These are phyloP conservation scores for Dorcus parallelipipedus DNA, from an alignment of 2,888 invertebrate species.

Conservation along the genomic window DNA sequence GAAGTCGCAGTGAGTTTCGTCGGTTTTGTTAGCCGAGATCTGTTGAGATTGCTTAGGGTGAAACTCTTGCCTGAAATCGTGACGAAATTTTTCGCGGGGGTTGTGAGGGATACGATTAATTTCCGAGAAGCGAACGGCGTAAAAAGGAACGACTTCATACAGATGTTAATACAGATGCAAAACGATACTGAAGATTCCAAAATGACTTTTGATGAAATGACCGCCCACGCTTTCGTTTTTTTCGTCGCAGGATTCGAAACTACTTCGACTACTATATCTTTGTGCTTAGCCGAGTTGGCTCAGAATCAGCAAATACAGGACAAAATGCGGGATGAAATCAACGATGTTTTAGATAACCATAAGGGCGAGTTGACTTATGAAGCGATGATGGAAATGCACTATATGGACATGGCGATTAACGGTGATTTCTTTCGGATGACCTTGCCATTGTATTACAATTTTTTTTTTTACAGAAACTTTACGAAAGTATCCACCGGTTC, in stretches of 20 bases:
- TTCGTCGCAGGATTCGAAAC: conserved; percentile 62
- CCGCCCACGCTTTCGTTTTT: conserved; percentile 57
- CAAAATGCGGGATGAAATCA: conserved; percentile 46
- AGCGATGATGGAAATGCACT: conserved; percentile 32
- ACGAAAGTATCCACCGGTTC: too few relatives aligned
- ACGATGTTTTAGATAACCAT: conserved; percentile 33
- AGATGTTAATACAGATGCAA: conserved; percentile 52
- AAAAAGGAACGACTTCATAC: conserved; percentile 54
- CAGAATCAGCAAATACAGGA: conserved; percentile 47
- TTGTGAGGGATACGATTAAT: conserved; percentile 47
- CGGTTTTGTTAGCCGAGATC: conserved; percentile 18
- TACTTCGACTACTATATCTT: conserved; percentile 56
- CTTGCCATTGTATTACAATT: too few relatives aligned
- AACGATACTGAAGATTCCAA: conserved; percentile 5
- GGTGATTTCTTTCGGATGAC: conserved; percentile 33
- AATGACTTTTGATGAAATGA: conserved; percentile 30
- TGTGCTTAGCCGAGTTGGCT: conserved; percentile 55
- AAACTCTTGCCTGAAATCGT: conserved; percentile 28
- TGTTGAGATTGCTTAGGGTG: conserved; percentile 6
- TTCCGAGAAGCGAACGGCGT: conserved; percentile 49
- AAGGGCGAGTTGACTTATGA: conserved; percentile 33
- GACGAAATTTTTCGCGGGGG: conserved; percentile 47
- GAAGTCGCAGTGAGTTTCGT: conserved; percentile 14
- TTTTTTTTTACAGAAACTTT: too few relatives aligned
- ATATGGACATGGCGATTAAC: conserved; percentile 51